Evolutionary conservation across 2,797 vertebrate species (phyloP).

Genomic region (Anabacerthia variegaticeps): DNA sequence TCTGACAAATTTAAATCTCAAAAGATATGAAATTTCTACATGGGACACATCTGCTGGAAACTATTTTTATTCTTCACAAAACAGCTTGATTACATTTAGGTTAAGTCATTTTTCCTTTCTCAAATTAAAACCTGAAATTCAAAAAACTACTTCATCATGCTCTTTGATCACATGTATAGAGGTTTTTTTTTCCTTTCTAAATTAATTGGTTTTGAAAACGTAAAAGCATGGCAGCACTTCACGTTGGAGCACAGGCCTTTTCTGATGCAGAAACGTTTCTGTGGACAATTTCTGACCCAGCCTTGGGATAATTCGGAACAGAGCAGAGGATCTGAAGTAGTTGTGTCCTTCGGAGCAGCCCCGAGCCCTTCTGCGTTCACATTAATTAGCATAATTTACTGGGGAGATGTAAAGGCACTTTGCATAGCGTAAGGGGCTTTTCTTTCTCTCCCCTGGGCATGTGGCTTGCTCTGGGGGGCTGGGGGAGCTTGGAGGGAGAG

Average conservation of each 20-base stretch:
- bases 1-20: background rate
- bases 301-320: background rate
- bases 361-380: background rate
- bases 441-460: background rate
- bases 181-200: background rate
- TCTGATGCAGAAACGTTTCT: background rate
- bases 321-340: background rate
- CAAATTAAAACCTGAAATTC: constrained; percentile 61
- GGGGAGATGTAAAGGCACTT: background rate
- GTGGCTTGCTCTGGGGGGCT: background rate
- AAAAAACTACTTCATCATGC: background rate
- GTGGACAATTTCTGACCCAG: constrained; percentile 17
- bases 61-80: constrained; percentile 42
- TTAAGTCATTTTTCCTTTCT: constrained; percentile 19
- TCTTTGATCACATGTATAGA: constrained; percentile 46
- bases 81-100: constrained; percentile 64
- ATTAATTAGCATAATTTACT: background rate
- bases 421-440: background rate
- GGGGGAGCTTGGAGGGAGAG: background rate
- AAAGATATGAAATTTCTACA: background rate
- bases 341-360: background rate
- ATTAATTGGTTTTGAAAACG: constrained; percentile 31
- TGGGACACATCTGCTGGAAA: constrained; percentile 33
- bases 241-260: background rate
- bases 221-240: background rate